Evolutionary conservation across 2,113 vertebrate genomes (phyloP).

Genomic region (Mugil cephalus): DNA sequence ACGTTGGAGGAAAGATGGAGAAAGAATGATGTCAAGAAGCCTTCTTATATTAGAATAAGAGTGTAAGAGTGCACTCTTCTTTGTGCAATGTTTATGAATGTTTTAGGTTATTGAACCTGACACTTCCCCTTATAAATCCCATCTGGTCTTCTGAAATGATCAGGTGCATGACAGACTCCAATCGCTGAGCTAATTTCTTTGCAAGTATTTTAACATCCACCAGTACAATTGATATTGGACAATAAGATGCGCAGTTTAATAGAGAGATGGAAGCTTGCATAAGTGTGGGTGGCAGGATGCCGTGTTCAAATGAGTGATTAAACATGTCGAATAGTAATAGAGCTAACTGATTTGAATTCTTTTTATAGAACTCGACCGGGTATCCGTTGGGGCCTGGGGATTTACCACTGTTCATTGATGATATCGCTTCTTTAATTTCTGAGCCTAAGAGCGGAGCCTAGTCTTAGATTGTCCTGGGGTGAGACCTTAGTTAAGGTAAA

Average conservation of each 20-base stretch:
- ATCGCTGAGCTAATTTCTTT: no score
- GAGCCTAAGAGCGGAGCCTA: neutral
- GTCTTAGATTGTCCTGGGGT: neutral
- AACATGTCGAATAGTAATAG: neutral
- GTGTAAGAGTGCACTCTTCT: no score
- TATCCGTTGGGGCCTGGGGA: neutral
- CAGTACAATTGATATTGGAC: neutral
- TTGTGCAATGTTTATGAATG: no score
- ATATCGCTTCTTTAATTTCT: constrained; percentile 20
- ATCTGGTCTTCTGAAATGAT: neutral
- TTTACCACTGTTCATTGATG: constrained; percentile 6
- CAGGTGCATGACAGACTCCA: no score
- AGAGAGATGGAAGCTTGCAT: neutral
- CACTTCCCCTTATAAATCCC: no score
- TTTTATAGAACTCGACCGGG: no score
- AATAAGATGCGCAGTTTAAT: neutral
- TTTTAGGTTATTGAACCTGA: no score
- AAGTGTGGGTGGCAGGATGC: neutral
- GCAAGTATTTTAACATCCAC: neutral
- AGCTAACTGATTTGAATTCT: neutral
- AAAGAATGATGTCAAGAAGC: no score
- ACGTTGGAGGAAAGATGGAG: no score
- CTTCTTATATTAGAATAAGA: no score
- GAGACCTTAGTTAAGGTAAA: neutral
- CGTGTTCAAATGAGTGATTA: no score